A percentile compares a stretch with the other conserved stretches of the same genome.
Conservation (phyloP, 2,888 invertebrate genomes). For the Germaria angustata region DNA sequence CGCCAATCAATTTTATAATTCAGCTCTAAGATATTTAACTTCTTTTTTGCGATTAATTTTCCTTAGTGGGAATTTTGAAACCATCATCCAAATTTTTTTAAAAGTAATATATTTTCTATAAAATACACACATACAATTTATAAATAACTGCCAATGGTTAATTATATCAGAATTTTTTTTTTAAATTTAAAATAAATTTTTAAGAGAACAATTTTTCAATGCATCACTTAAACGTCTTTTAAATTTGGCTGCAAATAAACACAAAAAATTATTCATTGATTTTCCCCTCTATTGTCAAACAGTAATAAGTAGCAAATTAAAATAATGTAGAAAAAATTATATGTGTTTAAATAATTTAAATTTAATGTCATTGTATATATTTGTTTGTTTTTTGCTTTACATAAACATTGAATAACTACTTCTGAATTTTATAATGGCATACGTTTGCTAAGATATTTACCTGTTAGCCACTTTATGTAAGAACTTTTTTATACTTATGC, state of each 20-base stretch:
- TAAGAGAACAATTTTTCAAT: conserved; percentile 77
- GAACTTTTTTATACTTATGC: too few relatives aligned
- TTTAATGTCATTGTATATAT: conserved; percentile 39
- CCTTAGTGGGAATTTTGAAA: conserved; percentile 72
- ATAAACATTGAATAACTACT: background rate
- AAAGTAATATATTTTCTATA: background rate
- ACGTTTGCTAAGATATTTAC: background rate
- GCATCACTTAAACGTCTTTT: conserved; percentile 79
- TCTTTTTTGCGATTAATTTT: conserved; percentile 18
- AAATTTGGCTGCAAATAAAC: conserved; percentile 77
- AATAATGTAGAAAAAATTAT: background rate
- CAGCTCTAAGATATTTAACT: conserved; percentile 35
- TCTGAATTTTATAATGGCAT: background rate
- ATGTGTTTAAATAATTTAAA: background rate
- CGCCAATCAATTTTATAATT: conserved; percentile 60
- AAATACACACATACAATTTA: background rate
- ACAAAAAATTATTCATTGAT: conserved; percentile 66
- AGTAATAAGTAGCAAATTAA: background rate
- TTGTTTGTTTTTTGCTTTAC: background rate
- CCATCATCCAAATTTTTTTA: conserved; percentile 71
- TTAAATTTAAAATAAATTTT: conserved; percentile 74
- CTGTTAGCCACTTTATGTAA: background rate
- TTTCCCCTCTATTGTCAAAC: conserved; percentile 44
- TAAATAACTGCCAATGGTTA: background rate
- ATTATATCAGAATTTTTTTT: background rate